Evolutionary conservation across 1,140 invertebrate genomes (phyloP), one percentile per base, ranked within the genome.

Genomic region (Philotrypesis tridentata): DNA sequence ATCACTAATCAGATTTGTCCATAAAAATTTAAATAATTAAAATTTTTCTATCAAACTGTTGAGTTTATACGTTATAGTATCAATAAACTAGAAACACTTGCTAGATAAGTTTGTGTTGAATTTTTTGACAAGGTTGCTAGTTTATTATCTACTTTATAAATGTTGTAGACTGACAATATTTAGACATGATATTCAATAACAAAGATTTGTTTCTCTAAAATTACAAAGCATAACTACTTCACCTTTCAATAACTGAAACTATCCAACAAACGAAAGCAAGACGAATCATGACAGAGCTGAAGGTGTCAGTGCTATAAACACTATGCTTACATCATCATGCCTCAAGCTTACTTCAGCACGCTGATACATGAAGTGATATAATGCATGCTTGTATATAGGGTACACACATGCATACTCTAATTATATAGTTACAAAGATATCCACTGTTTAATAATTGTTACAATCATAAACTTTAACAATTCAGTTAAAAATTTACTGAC

Each of bases 251-350:
- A 25, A 75, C 25, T 81, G 27, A 75, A 81, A 60, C 37, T 31
- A 68, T 60, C 31, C 43, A 33, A 31, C 43, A 25, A 67, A 80
- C 2, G 17, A 80, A 81, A 75, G 65, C 43, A 72, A 77, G 65
- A 82, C 63, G 72, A 73, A 80, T 74, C 72, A 82, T 77, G 80
- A 77, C 65, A 77, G 27, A 76, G 23, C 73, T 76, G 74, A 82
- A 82, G 80, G 74, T 82, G 80, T 82, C 80, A 82, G 80, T 43
- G 75, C 76, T 82, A 82, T 82, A 82, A 82, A 79, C 81, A 82
- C 80, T 82, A 48, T 82, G 81, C 81, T 82, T 82, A 82, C 81
- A 82, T 82, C 81, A 82, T 82, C 76, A 33, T 77, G 70, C 75
- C 68, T 82, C 76, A 79, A 79, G 81, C 81, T 73, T 74, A 77